Conservation (phyloP, 1,140 invertebrate genomes). For the Mactra quadrangularis region DNA sequence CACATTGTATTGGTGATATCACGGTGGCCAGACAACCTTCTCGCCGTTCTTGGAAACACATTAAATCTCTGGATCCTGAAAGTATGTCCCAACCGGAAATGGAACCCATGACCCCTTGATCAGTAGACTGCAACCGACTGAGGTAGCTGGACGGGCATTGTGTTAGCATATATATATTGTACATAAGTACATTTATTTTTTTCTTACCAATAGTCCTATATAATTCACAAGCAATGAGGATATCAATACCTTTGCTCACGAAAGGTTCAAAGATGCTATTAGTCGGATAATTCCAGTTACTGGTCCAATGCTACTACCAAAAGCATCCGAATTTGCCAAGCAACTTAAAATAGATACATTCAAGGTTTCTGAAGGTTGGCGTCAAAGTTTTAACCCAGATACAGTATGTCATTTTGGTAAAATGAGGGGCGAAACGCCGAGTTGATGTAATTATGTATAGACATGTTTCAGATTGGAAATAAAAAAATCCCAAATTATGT, state of each 20-base stretch:
- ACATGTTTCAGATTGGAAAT: conserved; percentile 47
- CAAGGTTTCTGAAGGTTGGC: conserved; percentile 64
- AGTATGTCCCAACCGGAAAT: too few species aligned
- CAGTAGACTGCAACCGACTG: too few species aligned
- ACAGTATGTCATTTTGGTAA: conserved; percentile 25
- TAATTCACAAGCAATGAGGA: conserved; percentile 31
- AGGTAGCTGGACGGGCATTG: too few species aligned
- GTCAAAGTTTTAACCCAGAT: neutral
- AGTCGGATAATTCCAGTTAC: conserved; percentile 29
- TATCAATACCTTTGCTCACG: neutral
- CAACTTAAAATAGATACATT: conserved; percentile 11
- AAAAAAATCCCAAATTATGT: conserved; percentile 24
- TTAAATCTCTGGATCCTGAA: too few species aligned
- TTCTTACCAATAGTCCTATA: conserved; percentile 12
- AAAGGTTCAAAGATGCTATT: conserved; percentile 51
- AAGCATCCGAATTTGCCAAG: conserved; percentile 14
- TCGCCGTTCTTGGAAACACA: too few species aligned
- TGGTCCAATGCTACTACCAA: neutral
- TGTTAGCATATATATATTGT: too few species aligned
- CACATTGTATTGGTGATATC: too few species aligned
- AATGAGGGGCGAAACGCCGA: conserved; percentile 21
- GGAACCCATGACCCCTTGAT: too few species aligned
- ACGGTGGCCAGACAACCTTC: too few species aligned
- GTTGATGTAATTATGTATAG: neutral
- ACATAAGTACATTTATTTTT: too few species aligned